These are phyloP conservation scores for Temnothorax nylanderi DNA, from an alignment of 1,140 invertebrate species.

Conservation along the genomic window DNA sequence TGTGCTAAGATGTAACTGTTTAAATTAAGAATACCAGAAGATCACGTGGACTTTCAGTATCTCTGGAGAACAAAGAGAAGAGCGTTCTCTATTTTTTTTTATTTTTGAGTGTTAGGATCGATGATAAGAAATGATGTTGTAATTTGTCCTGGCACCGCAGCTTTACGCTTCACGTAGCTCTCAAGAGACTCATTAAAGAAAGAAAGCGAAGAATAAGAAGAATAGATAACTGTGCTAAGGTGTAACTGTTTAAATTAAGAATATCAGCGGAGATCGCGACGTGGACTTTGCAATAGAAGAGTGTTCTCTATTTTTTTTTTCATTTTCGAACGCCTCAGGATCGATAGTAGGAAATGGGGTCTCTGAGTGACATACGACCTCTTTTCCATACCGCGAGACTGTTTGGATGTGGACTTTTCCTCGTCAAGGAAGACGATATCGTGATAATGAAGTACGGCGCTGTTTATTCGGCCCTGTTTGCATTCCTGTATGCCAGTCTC, in stretches of 20 bases:
- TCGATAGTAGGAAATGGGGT: conserved; percentile 41
- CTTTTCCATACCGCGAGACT: conserved; percentile 57
- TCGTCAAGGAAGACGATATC: conserved; percentile 51
- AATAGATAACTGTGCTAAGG: not conserved
- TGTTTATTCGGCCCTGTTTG: conserved; percentile 55
- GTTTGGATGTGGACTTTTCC: conserved; percentile 62
- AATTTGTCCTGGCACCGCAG: not conserved
- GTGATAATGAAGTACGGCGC: conserved; percentile 50
- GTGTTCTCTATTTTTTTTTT: not conserved
- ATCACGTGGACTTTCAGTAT: not conserved
- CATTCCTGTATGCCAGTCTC: conserved; percentile 7
- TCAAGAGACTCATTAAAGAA: not conserved
- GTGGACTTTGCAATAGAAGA: not conserved
- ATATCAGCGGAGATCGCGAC: not conserved
- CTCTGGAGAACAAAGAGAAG: not conserved
- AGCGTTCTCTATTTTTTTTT: not conserved
- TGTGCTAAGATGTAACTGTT: not conserved
- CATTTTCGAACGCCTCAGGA: not conserved
- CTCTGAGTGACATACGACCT: conserved; percentile 51
- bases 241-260: not conserved
- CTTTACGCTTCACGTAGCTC: not conserved
- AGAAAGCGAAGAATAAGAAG: not conserved
- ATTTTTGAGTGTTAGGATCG: not conserved
- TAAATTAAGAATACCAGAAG: not conserved
- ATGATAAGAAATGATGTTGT: not conserved